Base-by-base conservation (phyloP, 2,797 vertebrate species). In the Clangula hyemalis region DNA sequence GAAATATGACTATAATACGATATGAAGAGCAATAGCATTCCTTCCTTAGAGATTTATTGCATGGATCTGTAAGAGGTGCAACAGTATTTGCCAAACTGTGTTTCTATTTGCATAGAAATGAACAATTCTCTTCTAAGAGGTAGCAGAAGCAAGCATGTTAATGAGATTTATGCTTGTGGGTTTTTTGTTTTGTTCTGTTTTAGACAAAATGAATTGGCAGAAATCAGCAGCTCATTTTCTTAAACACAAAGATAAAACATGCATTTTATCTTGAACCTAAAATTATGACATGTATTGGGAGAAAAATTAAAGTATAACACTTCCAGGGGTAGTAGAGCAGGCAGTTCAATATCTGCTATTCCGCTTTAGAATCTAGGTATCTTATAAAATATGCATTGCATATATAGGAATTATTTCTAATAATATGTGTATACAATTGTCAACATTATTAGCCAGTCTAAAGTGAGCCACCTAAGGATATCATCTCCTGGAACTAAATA, bases 201-300 rank as follows among this genome's bases (percentile, higher is more conserved):
- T 22, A 61, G 43, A 53, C 28, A 79, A 89, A 85, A 85, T 64
- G 7, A 66, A 76, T 32, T 91, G 75, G 20, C 36, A 91, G 69
- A 85, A 78, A 80, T 88, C 45, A 90, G 58, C 2, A 85, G 30
- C n/a, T 86, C n/a, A 49, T 93, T 94, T 89, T 68, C 49, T 75
- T 75, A 75, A 85, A 70, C 27, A 74, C 43, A 60, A 66, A 51
- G 14, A 9, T 41, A 66, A 91, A 69, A 13, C 1, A 28, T 36
- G 20, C 3, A 27, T 85, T 89, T 89, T 66, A 41, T 36, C 84
- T 85, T 79, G 28, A 87, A 28, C 25, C 8, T 43, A 56, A 79
- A 22, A 62, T n/a, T 77, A 53, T 69, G 32, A 8, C 4, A 25
- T 9, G 2, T 57, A 78, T 28, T 22, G 72, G 41, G 45, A 62